These are phyloP conservation scores for Anguilla pacifica DNA, from an alignment of 2,797 vertebrate genomes.

Conservation along the genomic window DNA sequence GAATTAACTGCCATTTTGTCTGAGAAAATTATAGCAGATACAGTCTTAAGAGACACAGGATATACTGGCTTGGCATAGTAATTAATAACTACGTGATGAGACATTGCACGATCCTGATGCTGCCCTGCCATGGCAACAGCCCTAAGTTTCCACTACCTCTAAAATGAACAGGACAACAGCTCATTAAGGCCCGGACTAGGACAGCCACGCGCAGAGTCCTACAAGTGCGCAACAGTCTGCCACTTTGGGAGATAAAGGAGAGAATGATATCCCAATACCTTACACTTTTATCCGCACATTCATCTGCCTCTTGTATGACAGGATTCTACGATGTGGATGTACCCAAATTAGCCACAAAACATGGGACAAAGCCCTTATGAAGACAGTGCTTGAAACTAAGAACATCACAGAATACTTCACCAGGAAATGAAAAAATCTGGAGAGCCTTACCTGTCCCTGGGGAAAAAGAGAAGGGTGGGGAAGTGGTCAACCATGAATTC, in stretches of 20 bases:
- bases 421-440: neutral
- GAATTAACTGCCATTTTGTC: neutral
- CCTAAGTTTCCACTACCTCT: neutral
- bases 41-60: neutral
- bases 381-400: neutral
- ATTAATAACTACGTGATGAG: neutral
- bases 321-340: neutral
- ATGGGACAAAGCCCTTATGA: neutral
- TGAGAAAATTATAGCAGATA: neutral
- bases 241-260: neutral
- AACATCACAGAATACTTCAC: neutral
- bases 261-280: neutral
- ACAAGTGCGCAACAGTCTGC: neutral
- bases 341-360: neutral
- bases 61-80: neutral
- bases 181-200: neutral
- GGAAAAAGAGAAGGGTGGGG: slow-evolving; percentile 90
- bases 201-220: neutral
- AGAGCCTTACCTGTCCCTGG: slow-evolving; percentile 80
- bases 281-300: neutral
- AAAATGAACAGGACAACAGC: neutral
- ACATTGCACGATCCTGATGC: neutral
- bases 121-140: neutral
- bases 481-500: slow-evolving; percentile 95
- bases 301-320: neutral